phyloP scores from a whole-genome alignment of 2,797 vertebrate genomes.

The Rhynchonycteris naso region DNA sequence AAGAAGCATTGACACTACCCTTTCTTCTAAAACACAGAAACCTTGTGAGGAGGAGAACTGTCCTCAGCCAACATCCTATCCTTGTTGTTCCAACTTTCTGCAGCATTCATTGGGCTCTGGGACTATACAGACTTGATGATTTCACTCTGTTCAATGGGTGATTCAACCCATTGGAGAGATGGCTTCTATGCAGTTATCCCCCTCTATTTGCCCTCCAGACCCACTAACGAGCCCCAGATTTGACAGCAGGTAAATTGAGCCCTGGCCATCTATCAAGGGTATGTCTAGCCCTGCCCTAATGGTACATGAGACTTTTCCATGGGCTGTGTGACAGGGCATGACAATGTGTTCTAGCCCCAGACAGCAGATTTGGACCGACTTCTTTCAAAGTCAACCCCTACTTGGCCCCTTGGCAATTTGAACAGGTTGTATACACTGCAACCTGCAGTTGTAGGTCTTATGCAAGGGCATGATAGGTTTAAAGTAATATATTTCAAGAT shows the following conservation, averaged over 20 bases:
- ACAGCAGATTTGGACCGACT: neutral
- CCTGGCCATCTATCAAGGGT: rapidly evolving
- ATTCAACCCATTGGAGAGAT: neutral
- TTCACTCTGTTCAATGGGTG: neutral
- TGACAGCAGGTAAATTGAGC: neutral
- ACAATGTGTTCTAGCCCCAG: neutral
- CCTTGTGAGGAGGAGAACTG: neutral
- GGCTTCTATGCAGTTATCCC: neutral
- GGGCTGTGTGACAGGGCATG: neutral
- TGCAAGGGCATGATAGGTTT: neutral
- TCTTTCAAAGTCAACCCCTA: neutral
- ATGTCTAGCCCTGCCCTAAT: neutral
- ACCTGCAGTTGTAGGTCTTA: neutral
- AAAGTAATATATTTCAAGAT: neutral
- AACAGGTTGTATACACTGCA: neutral
- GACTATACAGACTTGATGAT: neutral
- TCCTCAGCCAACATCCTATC: neutral
- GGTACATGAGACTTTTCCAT: neutral
- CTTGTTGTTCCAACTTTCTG: neutral
- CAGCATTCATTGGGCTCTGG: neutral
- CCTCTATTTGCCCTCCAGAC: neutral
- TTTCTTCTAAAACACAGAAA: neutral
- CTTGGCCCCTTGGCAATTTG: neutral
- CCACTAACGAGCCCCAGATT: no score
- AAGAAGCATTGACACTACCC: neutral